Evolutionary conservation across 1,140 invertebrate species (phyloP).

Genomic region (Panonychus citri): DNA sequence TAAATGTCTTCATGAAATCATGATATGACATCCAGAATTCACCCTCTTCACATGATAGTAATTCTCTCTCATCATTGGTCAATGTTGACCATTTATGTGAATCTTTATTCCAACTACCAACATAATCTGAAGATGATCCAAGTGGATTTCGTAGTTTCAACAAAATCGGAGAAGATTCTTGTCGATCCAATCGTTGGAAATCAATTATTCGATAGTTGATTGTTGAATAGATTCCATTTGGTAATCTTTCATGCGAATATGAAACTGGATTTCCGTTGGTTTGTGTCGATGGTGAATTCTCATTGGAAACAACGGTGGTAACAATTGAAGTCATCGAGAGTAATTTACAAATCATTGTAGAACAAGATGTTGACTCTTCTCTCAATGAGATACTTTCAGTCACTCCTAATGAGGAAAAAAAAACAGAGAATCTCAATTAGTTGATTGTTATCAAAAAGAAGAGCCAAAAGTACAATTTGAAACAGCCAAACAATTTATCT

Average conservation of each 20-base stretch:
- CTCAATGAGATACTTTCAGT: constrained; percentile 42
- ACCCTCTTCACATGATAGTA: constrained; percentile 38
- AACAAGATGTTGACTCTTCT: constrained; percentile 38
- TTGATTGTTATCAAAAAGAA: too few species aligned
- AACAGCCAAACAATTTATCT: neutral
- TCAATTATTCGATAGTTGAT: constrained; percentile 55
- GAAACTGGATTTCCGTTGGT: neutral
- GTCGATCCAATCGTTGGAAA: constrained; percentile 40
- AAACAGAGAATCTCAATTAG: neutral
- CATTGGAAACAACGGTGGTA: constrained; percentile 38
- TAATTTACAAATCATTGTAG: constrained; percentile 40
- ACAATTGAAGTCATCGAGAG: constrained; percentile 63
- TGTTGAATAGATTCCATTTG: constrained; percentile 42
- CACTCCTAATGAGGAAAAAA: constrained; percentile 24
- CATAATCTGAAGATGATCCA: constrained; percentile 10
- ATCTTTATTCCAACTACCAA: constrained; percentile 18
- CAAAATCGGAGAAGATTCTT: constrained; percentile 4
- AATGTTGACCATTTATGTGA: constrained; percentile 50
- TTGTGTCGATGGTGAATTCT: constrained; percentile 3
- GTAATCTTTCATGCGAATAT: too few species aligned
- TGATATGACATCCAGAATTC: constrained; percentile 69
- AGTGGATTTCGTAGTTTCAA: constrained; percentile 14
- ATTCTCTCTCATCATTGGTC: constrained; percentile 40
- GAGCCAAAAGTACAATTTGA: neutral
- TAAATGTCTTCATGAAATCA: constrained; percentile 61